A percentile compares a stretch with the other conserved stretches of the same genome.
phyloP scores from a whole-genome alignment of 2,797 vertebrate genomes.

The Botia almorhae region DNA sequence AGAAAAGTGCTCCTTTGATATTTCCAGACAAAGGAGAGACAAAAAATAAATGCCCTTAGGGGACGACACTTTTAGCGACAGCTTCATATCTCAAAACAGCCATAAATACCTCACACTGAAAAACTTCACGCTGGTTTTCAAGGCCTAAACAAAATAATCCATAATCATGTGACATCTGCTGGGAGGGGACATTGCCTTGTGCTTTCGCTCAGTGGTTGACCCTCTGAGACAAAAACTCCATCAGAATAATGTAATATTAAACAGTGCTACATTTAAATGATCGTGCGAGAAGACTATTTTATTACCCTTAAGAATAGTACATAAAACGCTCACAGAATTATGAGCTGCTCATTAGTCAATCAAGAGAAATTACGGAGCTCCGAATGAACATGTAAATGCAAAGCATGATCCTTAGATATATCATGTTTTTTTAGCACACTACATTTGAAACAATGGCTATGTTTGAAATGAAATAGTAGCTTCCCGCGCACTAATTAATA shows the following conservation, averaged over 20 bases:
- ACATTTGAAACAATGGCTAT: no score
- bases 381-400: constrained; percentile 16
- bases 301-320: constrained; percentile 40
- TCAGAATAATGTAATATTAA: constrained; percentile 12
- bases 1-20: no score
- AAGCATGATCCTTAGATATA: no score
- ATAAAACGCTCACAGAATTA: constrained; percentile 35
- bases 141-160: constrained; percentile 29
- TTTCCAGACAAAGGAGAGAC: constrained; percentile 1
- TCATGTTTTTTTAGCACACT: not conserved
- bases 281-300: constrained; percentile 25
- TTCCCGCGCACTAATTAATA: not conserved
- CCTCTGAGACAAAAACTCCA: not conserved
- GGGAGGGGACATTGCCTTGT: not conserved
- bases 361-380: constrained; percentile 9
- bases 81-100: constrained; percentile 23
- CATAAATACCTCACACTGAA: constrained; percentile 24
- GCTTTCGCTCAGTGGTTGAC: constrained; percentile 8
- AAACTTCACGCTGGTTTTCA: constrained; percentile 27
- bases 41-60: not conserved
- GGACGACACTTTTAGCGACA: constrained; percentile 17
- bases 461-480: not conserved
- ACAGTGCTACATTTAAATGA: constrained; percentile 3
- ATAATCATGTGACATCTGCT: not conserved
- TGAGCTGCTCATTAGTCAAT: constrained; percentile 31